These are phyloP conservation scores for Lophius americanus DNA, from an alignment of 2,797 vertebrate species.

Conservation along the genomic window DNA sequence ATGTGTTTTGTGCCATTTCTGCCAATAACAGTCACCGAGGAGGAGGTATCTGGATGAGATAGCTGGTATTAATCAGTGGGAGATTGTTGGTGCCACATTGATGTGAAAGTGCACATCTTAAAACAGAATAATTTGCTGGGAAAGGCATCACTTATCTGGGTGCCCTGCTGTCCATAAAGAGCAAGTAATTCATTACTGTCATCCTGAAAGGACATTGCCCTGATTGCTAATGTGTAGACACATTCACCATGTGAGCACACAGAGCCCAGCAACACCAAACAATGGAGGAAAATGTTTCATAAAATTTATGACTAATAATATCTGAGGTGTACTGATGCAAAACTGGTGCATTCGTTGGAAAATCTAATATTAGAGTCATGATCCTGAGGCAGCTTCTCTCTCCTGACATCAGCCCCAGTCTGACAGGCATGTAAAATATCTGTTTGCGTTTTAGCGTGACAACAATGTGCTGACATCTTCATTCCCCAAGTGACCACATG, in stretches of 20 bases:
- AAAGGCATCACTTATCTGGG: slow-evolving; percentile 60
- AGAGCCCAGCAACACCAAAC: slow-evolving; percentile 12
- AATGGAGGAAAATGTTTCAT: neutral
- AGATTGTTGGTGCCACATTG: slow-evolving; percentile 21
- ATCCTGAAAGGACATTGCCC: slow-evolving; percentile 53
- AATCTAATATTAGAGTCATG: slow-evolving; percentile 50
- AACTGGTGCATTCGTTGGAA: slow-evolving; percentile 39
- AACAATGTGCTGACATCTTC: slow-evolving; percentile 72
- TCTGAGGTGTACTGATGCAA: slow-evolving; percentile 13
- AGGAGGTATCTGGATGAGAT: slow-evolving; percentile 7
- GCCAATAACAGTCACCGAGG: slow-evolving; percentile 20
- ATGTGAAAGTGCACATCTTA: slow-evolving; percentile 51
- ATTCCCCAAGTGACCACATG: slow-evolving; percentile 70
- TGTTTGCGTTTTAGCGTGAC: slow-evolving; percentile 77
- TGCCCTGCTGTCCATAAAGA: slow-evolving; percentile 68
- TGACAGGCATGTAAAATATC: slow-evolving; percentile 80
- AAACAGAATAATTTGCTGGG: slow-evolving; percentile 58
- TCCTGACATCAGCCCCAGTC: slow-evolving; percentile 41
- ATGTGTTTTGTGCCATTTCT: neutral
- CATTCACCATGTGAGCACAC: slow-evolving; percentile 36
- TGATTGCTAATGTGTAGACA: slow-evolving; percentile 62
- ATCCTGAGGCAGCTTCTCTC: slow-evolving; percentile 58
- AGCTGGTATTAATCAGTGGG: slow-evolving; percentile 44
- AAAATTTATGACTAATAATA: slow-evolving; percentile 28
- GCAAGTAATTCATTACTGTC: slow-evolving; percentile 72